A percentile compares a stretch with the other conserved stretches of the same genome.
Conservation (phyloP, 2,888 invertebrate genomes). For the Heterodera filipjevi region DNA sequence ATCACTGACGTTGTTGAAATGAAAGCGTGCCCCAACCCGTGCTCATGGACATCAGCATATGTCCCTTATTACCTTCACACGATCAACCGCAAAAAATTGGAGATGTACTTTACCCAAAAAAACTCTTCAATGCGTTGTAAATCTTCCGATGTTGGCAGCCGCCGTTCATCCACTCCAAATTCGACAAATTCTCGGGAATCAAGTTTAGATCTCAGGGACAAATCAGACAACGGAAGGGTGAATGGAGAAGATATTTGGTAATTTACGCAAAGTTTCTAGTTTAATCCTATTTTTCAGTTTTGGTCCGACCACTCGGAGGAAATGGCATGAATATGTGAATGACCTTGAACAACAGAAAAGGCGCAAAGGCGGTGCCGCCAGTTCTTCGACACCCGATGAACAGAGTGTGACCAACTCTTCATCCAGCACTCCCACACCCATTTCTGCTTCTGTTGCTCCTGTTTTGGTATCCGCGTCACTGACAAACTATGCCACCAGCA, state of each 20-base stretch:
- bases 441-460: neutral
- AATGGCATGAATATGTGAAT: constrained; percentile 74
- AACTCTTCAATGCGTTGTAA: constrained; percentile 34
- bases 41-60: constrained; percentile 98
- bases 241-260: constrained; percentile 13
- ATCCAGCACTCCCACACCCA: neutral
- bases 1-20: constrained; percentile 98
- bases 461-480: neutral
- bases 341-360: constrained; percentile 37
- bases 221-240: neutral
- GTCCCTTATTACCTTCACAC: constrained; percentile 97
- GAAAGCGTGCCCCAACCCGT: constrained; percentile 89
- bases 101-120: constrained; percentile 39
- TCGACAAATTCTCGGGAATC: constrained; percentile 48
- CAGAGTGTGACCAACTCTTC: constrained; percentile 19
- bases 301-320: constrained; percentile 76
- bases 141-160: constrained; percentile 26
- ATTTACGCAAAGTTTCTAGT: neutral
- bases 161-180: constrained; percentile 46
- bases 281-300: constrained; percentile 41
- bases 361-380: constrained; percentile 27
- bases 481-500: neutral
- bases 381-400: neutral
- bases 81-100: constrained; percentile 81
- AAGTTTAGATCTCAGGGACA: constrained; percentile 36